A percentile compares a stretch with the other conserved stretches of the same genome.
These are phyloP conservation scores for Sialis lutaria DNA, from an alignment of 2,888 invertebrate species.

Conservation along the genomic window DNA sequence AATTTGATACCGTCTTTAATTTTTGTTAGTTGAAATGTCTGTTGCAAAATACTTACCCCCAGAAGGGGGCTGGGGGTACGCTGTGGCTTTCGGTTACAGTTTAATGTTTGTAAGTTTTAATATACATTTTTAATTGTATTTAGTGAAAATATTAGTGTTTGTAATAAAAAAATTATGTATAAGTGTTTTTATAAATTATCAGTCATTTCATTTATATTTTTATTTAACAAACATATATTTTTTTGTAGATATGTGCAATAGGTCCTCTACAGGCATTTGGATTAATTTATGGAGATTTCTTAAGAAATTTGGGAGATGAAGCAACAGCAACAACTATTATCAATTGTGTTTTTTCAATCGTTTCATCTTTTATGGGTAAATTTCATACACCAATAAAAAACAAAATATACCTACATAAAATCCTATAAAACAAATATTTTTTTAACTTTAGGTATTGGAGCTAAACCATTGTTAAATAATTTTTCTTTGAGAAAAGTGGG, in stretches of 20 bases:
- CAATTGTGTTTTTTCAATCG: constrained; percentile 49
- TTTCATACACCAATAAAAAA: not conserved
- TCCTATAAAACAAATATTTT: constrained; percentile 1
- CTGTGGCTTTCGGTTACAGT: constrained; percentile 54
- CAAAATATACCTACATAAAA: constrained; percentile 2
- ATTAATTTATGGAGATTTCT: constrained; percentile 50
- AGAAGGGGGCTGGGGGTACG: constrained; percentile 70
- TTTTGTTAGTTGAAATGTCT: too few relatives aligned
- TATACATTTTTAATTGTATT: too few relatives aligned
- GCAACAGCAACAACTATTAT: constrained; percentile 52
- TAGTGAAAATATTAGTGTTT: too few relatives aligned
- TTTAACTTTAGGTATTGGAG: constrained; percentile 39
- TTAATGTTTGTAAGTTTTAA: constrained; percentile 62
- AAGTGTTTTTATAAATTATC: too few relatives aligned
- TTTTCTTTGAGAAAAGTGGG: constrained; percentile 50
- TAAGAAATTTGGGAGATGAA: constrained; percentile 43
- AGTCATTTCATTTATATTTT: too few relatives aligned
- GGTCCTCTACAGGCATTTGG: constrained; percentile 53
- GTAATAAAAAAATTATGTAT: too few relatives aligned
- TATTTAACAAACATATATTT: too few relatives aligned
- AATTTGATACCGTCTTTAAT: too few relatives aligned
- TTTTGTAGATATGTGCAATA: constrained; percentile 42
- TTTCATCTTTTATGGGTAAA: constrained; percentile 41
- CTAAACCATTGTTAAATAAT: constrained; percentile 45
- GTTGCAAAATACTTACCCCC: constrained; percentile 25